Evolutionary conservation across 2,797 vertebrate species (phyloP).

Genomic region (Sciurus vulgaris): DNA sequence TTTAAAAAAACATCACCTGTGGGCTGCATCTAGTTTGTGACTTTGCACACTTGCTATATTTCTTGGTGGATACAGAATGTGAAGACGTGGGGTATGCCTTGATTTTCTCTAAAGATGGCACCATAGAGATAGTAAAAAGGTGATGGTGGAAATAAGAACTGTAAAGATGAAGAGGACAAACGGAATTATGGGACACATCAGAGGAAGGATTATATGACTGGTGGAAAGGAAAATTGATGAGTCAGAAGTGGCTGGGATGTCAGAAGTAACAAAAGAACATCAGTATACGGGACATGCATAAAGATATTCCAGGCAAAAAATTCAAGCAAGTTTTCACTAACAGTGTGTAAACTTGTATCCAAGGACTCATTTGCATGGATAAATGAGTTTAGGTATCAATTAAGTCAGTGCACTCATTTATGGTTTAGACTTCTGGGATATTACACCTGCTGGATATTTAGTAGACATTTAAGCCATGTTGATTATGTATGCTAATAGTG

Average conservation of each 20-base stretch:
- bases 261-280: slow-evolving; percentile 19
- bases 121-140: background rate
- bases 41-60: background rate
- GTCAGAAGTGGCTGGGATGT: background rate
- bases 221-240: background rate
- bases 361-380: slow-evolving; percentile 41
- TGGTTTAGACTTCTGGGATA: slow-evolving; percentile 31
- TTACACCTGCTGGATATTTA: slow-evolving; percentile 58
- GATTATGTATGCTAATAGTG: background rate
- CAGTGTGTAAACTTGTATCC: slow-evolving; percentile 21
- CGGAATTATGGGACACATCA: background rate
- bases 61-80: background rate
- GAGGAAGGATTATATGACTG: background rate
- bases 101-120: background rate
- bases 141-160: background rate
- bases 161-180: background rate
- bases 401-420: slow-evolving; percentile 55
- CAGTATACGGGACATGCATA: slow-evolving; percentile 1
- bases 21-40: background rate
- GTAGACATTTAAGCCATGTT: slow-evolving; percentile 47
- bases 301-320: slow-evolving; percentile 43
- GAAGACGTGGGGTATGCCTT: background rate
- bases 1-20: background rate
- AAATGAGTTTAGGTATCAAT: slow-evolving; percentile 48
- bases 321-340: slow-evolving; percentile 61